A percentile compares a stretch with the other conserved stretches of the same genome.
Evolutionary conservation across 2,888 invertebrate genomes (phyloP).

Genomic region (Brachyptera risi): DNA sequence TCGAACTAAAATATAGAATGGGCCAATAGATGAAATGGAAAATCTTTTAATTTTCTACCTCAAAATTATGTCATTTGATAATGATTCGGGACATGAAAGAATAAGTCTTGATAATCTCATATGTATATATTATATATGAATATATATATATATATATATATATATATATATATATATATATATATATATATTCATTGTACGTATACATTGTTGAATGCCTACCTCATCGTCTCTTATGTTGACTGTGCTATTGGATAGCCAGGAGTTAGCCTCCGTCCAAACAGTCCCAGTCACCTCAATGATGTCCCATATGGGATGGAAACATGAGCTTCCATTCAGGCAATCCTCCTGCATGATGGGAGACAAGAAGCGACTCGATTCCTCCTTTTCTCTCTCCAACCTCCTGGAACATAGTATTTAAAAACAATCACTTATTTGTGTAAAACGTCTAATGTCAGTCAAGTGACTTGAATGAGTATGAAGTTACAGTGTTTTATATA

Average conservation of each 20-base stretch:
- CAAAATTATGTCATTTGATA: no score
- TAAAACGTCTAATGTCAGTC: background rate
- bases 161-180: no score
- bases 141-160: no score
- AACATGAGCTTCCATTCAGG: constrained; percentile 46
- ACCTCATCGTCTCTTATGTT: constrained; percentile 22
- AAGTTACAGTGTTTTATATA: no score
- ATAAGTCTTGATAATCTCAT: no score
- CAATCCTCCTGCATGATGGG: constrained; percentile 53
- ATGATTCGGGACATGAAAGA: no score
- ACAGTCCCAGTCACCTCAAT: constrained; percentile 34
- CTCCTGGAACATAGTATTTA: constrained; percentile 54
- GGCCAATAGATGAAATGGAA: no score
- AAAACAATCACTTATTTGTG: background rate
- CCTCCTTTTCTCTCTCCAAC: constrained; percentile 67
- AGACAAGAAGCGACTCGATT: constrained; percentile 64
- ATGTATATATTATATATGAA: no score
- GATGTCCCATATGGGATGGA: constrained; percentile 48
- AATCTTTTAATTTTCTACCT: no score
- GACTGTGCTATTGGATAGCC: background rate
- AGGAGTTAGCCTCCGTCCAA: constrained; percentile 7
- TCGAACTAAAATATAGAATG: no score
- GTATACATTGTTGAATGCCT: background rate
- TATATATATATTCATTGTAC: background rate
- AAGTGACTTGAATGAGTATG: no score